Evolutionary conservation across 1,140 invertebrate genomes (phyloP).

Genomic region (Spodoptera frugiperda): DNA sequence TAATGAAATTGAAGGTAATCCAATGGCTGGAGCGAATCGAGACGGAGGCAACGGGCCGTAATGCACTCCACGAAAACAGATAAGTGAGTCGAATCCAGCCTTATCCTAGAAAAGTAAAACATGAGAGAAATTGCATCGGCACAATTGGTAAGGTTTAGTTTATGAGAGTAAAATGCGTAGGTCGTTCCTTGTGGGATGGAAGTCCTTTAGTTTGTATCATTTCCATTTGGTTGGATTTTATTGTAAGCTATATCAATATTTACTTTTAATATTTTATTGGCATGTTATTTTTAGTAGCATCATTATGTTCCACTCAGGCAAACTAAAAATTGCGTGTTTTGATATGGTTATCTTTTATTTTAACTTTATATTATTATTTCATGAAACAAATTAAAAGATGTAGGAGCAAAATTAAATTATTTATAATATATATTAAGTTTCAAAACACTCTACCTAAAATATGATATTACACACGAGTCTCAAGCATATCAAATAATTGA

Average conservation of each 20-base stretch:
- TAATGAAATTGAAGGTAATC: slow-evolving; percentile 53
- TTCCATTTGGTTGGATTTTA: background rate
- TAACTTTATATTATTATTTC: too few relatives aligned
- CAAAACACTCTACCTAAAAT: too few relatives aligned
- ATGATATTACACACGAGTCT: too few relatives aligned
- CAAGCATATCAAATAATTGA: too few relatives aligned
- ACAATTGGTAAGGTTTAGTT: slow-evolving; percentile 32
- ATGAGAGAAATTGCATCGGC: slow-evolving; percentile 37
- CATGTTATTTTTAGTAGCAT: too few relatives aligned
- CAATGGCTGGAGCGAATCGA: slow-evolving; percentile 44
- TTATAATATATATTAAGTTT: too few relatives aligned
- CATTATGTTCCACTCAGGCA: too few relatives aligned
- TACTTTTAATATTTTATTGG: background rate
- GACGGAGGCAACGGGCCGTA: slow-evolving; percentile 35
- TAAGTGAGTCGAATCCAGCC: slow-evolving; percentile 48
- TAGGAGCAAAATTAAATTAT: too few relatives aligned
- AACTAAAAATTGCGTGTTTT: too few relatives aligned
- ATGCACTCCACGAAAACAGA: slow-evolving; percentile 52
- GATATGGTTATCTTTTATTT: too few relatives aligned
- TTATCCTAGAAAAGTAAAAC: slow-evolving; percentile 49
- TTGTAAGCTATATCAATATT: slow-evolving; percentile 1
- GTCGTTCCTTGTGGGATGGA: slow-evolving; percentile 11
- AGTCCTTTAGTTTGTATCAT: background rate
- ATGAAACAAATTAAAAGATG: too few relatives aligned
- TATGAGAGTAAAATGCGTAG: background rate